Base-by-base conservation (phyloP, 2,888 invertebrate genomes). In the Himalopsyche anomala region DNA sequence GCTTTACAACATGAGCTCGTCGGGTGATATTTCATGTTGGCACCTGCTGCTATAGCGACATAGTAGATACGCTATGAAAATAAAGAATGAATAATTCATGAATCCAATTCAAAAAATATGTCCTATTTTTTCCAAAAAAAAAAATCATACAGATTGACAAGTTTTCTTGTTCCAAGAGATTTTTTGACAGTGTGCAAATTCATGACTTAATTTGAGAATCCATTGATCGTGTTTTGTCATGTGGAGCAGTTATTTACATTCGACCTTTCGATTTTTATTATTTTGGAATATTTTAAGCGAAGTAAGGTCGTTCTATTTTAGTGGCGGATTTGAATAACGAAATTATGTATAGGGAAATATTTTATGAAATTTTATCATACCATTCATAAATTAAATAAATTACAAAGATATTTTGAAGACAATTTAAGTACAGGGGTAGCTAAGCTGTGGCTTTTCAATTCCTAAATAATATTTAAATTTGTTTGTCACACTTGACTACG, bases 161-260 rank as follows among this genome's bases (percentile, higher is more conserved):
- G 19, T 62, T 62, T n/a, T 28, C 28, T 62, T 62, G 62, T 62
- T 62, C 28, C 19, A 19, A n/a, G 62, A 2, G 3, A 19, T 62
- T 62, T 62, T 62, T 6, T 8, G 62, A 28, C n/a, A 6, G 11
- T 28, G n/a, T 28, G 62, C 62, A 28, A 28, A 62, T 62, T 62
- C 15, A 19, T 19, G 62, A 62, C 4, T 19, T 62, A 62, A 62
- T 62, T 19, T 62, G 4, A 62, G 19, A 19, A 28, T 62, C 19
- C 62, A 62, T 62, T 62, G 19, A 62, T 62, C 62, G 62, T 62
- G 3, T 62, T 62, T 62, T 28, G 19, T 62, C 62, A 62, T 19
- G 62, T 62, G 19, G 62, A 62, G 11, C 1, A 9, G 19, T 62
- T 62, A 62, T 62, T 19, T 62, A 1, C 62, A 28, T 19, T n/a